Evolutionary conservation across 2,797 vertebrate species (phyloP), one percentile per base, ranked within the genome.

Genomic region (Pelobates cultripes): DNA sequence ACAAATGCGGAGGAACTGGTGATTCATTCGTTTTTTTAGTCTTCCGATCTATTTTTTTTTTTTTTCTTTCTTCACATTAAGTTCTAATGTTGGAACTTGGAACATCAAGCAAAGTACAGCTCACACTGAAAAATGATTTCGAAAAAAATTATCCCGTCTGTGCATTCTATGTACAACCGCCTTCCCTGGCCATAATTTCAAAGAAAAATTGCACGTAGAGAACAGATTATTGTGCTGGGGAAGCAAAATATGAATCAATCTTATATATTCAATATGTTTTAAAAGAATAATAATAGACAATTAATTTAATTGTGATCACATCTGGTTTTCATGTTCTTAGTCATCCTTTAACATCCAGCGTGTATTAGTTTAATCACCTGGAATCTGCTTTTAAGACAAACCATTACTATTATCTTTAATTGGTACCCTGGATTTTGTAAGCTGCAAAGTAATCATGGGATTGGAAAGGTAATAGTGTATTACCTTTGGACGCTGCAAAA

Each of bases 1-100:
- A 78, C 60, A 73, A 66, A 78, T 80, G 70, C 74, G 77, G 78
- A 84, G 85, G 78, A 84, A 78, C 87, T 44, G 75, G 80, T 85
- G 80, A 86, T 86, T 86, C 43, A 68, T 77, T 77, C 61, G 68
- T 12, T 71, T 63, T 81, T 28, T 28, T 28, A 28, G 28, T 28
- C 28, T 28, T 28, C 28, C 28, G 28, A 28, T 28, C 28, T 28
- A 28, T 28, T 28, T 28, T 2, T 28, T n/a, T n/a, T n/a, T n/a
- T 28, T 28, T 28, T 28, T 28, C 72, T 75, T 69, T 74, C 74
- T 28, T 79, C 73, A 72, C 43, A 64, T 74, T 45, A n/a, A 80
- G 64, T 69, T 42, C 78, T 57, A 61, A 60, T 13, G 53, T n/a
- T 63, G 44, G 69, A 40, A 80, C 83, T 12, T 79, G 79, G 70